Base-by-base conservation (phyloP, 2,797 vertebrate species). In the Micromesistius poutassou region DNA sequence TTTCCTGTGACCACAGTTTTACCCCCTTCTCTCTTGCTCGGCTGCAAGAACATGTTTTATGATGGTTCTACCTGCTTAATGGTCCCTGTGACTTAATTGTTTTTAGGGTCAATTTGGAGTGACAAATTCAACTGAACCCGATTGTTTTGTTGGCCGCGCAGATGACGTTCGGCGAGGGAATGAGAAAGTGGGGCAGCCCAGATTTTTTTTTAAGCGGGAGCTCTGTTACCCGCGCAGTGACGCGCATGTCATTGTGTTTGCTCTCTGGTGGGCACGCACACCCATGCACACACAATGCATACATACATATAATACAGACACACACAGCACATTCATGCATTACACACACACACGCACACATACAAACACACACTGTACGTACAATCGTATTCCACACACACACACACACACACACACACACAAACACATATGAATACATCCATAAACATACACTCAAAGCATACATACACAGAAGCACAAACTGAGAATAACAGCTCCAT, bases 1-100 rank as follows among this genome's bases (percentile, higher is more conserved):
- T 94, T 94, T 94, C 92, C 93, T 93, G 89, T 94, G 92, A 93
- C 92, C 93, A 93, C 83, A 74, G 81, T 80, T 92, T 92, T 94
- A 93, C 91, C 92, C 87, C 87, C 81, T 88, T 88, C 89, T 86
- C 85, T 87, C 88, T 89, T 88, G 31, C 88, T 79, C 86, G 80
- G 78, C 75, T 68, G 80, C 84, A 91, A 85, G 87, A 86, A 90
- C 90, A 93, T 92, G 89, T 90, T 94, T 94, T 94, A 93, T 93
- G 92, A 87, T 88, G 90, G 88, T 91, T 91, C 90, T 91, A 90
- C 89, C 83, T 91, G 87, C 87, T 91, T 92, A 94, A 94, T 92
- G 92, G 89, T 80, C 90, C 91, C 91, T 91, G 89, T 92, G 91
- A 93, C 92, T 93, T 93, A 90, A 93, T 93, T 94, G 91, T 93